Percentiles rank a stretch among this genome's conserved stretches.
Conservation (phyloP, 2,888 invertebrate genomes). For the Drosophila longiperda region DNA sequence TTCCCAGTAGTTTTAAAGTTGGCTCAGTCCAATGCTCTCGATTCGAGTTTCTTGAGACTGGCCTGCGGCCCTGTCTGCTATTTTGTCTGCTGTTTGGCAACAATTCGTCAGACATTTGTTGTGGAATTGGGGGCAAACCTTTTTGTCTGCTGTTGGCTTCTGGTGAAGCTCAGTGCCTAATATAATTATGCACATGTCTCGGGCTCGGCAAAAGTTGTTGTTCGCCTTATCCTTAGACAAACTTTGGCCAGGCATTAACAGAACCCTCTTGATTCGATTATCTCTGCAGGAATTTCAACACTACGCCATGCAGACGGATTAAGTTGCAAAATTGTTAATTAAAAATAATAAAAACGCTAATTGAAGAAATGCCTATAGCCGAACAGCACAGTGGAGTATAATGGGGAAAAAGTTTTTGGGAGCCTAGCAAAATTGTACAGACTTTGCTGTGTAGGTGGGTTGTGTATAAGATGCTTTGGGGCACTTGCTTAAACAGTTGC, state of each 20-base stretch:
- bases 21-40: conserved; percentile 2
- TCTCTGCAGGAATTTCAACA: conserved; percentile 54
- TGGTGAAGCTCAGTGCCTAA: conserved; percentile 37
- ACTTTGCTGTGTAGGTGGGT: conserved; percentile 21
- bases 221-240: conserved; percentile 61
- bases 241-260: conserved; percentile 66
- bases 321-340: conserved; percentile 78
- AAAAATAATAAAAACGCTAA: conserved; percentile 80
- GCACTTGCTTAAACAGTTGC: conserved; percentile 63
- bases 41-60: conserved; percentile 27
- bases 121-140: conserved; percentile 23
- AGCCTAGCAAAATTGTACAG: conserved; percentile 56
- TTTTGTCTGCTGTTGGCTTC: conserved; percentile 33
- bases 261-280: conserved; percentile 65
- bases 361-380: conserved; percentile 73
- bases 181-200: conserved; percentile 74
- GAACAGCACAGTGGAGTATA: conserved; percentile 6
- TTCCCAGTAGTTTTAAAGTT: conserved; percentile 35
- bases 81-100: conserved; percentile 54
- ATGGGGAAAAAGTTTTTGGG: conserved; percentile 56
- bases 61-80: conserved; percentile 61
- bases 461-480: conserved; percentile 45
- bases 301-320: conserved; percentile 55
- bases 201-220: conserved; percentile 43
- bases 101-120: conserved; percentile 42